phyloP scores from a whole-genome alignment of 2,797 vertebrate genomes.

The Urocyon cinereoargenteus region DNA sequence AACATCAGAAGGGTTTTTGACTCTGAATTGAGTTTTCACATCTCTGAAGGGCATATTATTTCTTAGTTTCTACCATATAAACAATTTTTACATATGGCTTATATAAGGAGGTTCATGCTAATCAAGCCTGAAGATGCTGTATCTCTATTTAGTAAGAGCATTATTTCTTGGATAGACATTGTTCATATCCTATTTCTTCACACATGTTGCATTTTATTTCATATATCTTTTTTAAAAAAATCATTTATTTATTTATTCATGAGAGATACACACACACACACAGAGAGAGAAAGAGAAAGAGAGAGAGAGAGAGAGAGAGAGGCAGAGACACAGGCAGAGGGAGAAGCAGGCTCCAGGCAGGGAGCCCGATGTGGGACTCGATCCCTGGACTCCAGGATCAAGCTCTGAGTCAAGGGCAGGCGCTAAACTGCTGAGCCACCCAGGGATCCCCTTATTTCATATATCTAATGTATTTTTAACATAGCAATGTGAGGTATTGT shows the following conservation, averaged over 20 bases:
- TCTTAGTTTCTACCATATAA: background rate
- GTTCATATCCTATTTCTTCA: background rate
- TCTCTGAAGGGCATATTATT: background rate
- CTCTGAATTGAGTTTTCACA: background rate
- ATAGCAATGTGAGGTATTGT: background rate
- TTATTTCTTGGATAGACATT: background rate
- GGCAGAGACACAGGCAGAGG: no score
- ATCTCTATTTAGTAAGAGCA: constrained; percentile 33
- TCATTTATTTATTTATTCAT: no score
- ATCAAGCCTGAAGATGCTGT: background rate
- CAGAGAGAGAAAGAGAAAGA: no score
- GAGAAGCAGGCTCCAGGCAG: no score
- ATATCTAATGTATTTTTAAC: background rate
- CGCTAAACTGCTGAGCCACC: no score
- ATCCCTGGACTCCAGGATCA: no score
- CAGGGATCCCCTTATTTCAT: background rate
- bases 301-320: no score
- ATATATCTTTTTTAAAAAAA: no score
- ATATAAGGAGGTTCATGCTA: background rate
- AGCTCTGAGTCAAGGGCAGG: no score
- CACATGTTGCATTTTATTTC: background rate
- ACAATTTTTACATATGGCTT: background rate
- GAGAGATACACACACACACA: no score
- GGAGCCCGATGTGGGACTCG: no score
- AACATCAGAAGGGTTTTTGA: background rate